Percentiles rank a stretch among this genome's conserved stretches.
Conservation (phyloP, 2,888 invertebrate species). For the Drosophila nr. perissopoda region DNA sequence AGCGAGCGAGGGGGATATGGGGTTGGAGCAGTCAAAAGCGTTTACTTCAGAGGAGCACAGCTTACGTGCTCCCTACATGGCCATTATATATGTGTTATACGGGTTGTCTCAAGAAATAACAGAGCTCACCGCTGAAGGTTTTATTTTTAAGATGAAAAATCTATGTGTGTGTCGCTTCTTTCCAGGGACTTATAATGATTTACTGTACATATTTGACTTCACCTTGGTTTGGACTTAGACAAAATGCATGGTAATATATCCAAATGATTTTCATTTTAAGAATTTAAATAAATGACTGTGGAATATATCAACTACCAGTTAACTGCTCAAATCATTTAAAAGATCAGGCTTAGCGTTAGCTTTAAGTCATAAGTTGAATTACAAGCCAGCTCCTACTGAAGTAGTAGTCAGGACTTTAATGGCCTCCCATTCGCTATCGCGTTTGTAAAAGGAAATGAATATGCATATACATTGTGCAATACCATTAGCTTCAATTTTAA, state of each 20-base stretch:
- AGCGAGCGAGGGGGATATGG: not conserved
- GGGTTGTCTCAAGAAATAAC: slow-evolving; percentile 38
- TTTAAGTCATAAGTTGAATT: not conserved
- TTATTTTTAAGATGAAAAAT: slow-evolving; percentile 25
- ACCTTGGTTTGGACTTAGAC: slow-evolving; percentile 8
- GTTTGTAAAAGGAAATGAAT: slow-evolving; percentile 1
- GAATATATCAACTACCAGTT: not conserved
- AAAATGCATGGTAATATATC: not conserved
- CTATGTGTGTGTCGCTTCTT: slow-evolving; percentile 27
- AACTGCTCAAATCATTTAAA: not conserved
- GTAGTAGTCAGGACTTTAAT: not conserved
- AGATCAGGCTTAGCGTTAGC: not conserved
- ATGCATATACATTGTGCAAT: slow-evolving; percentile 16
- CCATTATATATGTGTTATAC: slow-evolving; percentile 62
- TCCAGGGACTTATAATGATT: slow-evolving; percentile 32
- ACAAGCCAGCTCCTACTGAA: not conserved
- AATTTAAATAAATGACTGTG: not conserved
- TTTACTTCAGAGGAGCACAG: slow-evolving; percentile 18
- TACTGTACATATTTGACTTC: slow-evolving; percentile 28
- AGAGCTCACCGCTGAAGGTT: slow-evolving; percentile 40
- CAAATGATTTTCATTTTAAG: not conserved
- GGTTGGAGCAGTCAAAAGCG: slow-evolving; percentile 17
- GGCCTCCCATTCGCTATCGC: not conserved
- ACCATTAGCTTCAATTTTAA: slow-evolving; percentile 58
- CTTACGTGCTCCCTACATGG: slow-evolving; percentile 59